These are phyloP conservation scores for Zaprionus inermis DNA, from an alignment of 1,140 invertebrate genomes.

Conservation along the genomic window DNA sequence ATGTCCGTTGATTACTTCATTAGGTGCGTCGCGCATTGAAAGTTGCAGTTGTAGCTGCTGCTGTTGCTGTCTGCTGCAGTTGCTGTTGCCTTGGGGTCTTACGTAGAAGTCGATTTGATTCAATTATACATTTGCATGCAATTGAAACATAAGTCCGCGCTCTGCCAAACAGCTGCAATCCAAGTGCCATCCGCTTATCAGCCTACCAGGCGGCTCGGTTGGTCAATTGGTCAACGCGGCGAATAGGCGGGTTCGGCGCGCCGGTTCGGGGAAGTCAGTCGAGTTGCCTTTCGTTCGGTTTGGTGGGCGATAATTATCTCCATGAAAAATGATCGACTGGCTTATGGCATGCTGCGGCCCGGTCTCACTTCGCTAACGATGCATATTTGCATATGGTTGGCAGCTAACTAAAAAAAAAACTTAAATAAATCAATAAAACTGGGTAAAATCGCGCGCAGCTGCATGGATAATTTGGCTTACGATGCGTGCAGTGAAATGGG, in stretches of 20 bases:
- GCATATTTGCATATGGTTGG: slow-evolving; percentile 55
- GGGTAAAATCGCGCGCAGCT: slow-evolving; percentile 58
- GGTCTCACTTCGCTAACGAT: slow-evolving; percentile 67
- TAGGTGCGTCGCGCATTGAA: slow-evolving; percentile 55
- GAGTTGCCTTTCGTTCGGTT: slow-evolving; percentile 42
- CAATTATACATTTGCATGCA: slow-evolving; percentile 80
- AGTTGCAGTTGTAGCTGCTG: slow-evolving; percentile 30
- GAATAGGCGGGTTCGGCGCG: slow-evolving; percentile 20
- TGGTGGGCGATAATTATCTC: slow-evolving; percentile 79
- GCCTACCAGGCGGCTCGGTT: slow-evolving; percentile 45
- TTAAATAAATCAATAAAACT: slow-evolving; percentile 44
- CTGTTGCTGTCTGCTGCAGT: slow-evolving; percentile 9
- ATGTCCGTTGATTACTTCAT: slow-evolving; percentile 76
- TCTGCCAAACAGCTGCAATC: slow-evolving; percentile 37
- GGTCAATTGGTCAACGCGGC: slow-evolving; percentile 63
- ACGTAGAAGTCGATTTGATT: slow-evolving; percentile 60
- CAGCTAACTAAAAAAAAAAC: neutral
- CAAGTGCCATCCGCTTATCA: slow-evolving; percentile 53
- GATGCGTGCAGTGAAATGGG: neutral
- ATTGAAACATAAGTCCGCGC: slow-evolving; percentile 63
- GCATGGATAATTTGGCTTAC: slow-evolving; percentile 14
- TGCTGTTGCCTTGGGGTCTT: slow-evolving; percentile 25
- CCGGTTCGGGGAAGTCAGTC: slow-evolving; percentile 46
- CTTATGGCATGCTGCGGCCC: slow-evolving; percentile 43
- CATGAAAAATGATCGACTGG: slow-evolving; percentile 73